Conservation (phyloP, 2,113 vertebrate genomes). For the Etheostoma spectabile region DNA sequence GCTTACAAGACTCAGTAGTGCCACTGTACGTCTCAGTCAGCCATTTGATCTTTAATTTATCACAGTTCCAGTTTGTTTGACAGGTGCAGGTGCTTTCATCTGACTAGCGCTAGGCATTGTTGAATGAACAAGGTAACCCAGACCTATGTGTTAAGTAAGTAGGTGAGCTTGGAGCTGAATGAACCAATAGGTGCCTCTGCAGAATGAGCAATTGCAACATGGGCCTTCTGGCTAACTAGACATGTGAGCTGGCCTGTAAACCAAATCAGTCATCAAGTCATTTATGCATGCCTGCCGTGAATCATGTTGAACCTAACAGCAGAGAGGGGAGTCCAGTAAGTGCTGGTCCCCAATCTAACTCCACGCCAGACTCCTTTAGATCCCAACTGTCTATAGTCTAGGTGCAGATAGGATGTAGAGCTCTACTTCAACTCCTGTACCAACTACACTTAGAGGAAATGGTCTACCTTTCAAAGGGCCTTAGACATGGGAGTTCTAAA, state of each 20-base stretch:
- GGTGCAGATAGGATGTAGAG: background rate
- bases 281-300: background rate
- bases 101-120: conserved; percentile 86
- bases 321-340: background rate
- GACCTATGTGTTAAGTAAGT: conserved; percentile 32
- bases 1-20: conserved; percentile 87
- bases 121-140: conserved; percentile 57
- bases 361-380: background rate
- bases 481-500: background rate
- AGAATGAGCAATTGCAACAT: background rate
- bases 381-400: background rate
- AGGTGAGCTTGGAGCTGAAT: conserved; percentile 35
- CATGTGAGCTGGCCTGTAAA: background rate
- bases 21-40: conserved; percentile 88
- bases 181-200: background rate
- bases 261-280: background rate
- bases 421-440: background rate
- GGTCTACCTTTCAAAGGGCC: background rate
- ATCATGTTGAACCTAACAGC: background rate
- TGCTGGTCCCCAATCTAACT: background rate
- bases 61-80: conserved; percentile 98
- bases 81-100: conserved; percentile 94
- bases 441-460: background rate
- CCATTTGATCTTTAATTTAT: conserved; percentile 99
- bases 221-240: conserved; percentile 9